phyloP scores from a whole-genome alignment of 2,888 invertebrate species.

The Agrenia bidenticulata region DNA sequence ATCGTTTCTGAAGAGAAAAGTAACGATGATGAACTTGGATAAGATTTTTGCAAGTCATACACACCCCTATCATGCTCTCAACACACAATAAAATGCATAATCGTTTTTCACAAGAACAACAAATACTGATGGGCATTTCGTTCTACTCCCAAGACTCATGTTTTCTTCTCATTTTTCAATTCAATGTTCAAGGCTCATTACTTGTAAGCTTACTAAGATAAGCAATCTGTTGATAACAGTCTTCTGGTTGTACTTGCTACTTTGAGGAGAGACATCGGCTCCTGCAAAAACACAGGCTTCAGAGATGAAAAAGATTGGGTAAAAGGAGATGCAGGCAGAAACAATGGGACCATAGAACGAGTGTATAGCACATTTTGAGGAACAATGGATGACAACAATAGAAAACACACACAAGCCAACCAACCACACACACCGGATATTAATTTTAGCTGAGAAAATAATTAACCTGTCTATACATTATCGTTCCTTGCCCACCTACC shows the following conservation, averaged over 20 bases:
- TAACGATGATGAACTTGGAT: no score
- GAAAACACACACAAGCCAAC: constrained; percentile 24
- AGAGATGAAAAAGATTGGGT: constrained; percentile 10
- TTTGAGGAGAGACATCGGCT: background rate
- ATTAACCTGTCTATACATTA: constrained; percentile 23
- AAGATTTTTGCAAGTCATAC: constrained; percentile 8
- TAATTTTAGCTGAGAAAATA: constrained; percentile 27
- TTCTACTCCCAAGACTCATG: background rate
- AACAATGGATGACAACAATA: constrained; percentile 28
- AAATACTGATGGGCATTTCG: background rate
- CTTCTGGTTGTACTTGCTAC: background rate
- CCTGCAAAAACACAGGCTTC: constrained; percentile 6
- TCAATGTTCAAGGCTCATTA: constrained; percentile 3
- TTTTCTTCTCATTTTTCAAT: background rate
- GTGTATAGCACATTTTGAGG: constrained; percentile 9
- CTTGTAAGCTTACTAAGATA: background rate
- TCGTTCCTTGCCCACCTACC: constrained; percentile 17
- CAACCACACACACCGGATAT: constrained; percentile 27
- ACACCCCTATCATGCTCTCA: background rate
- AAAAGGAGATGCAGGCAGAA: background rate
- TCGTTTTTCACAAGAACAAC: no score
- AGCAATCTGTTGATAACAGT: background rate
- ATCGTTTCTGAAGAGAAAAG: no score
- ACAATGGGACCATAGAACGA: constrained; percentile 9
- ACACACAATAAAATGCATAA: no score